phyloP scores from a whole-genome alignment of 2,113 vertebrate species.

The Pseudopodoces humilis region DNA sequence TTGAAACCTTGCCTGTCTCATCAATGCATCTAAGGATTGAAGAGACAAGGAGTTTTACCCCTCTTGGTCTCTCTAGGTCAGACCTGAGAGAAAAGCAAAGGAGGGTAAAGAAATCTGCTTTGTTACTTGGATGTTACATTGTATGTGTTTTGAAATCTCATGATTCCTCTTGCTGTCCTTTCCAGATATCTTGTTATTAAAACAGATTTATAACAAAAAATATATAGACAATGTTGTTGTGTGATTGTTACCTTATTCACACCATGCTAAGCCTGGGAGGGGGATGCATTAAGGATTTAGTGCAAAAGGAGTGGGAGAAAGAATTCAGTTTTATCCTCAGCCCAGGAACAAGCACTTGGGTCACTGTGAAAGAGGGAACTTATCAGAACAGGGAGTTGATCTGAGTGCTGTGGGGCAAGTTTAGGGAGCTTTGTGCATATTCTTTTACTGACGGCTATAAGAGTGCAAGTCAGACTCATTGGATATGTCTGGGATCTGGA shows the following conservation, averaged over 20 bases:
- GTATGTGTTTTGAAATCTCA: neutral
- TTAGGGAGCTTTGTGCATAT: neutral
- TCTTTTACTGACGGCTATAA: neutral
- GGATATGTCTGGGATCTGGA: neutral
- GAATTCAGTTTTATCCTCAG: neutral
- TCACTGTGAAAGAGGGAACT: neutral
- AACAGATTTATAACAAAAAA: neutral
- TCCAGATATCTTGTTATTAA: neutral
- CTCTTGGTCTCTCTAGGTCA: neutral
- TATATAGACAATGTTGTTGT: neutral
- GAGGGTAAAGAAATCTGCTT: neutral
- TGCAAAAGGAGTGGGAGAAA: neutral
- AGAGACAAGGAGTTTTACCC: neutral
- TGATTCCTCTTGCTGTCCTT: neutral
- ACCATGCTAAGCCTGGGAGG: neutral
- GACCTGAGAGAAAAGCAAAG: neutral
- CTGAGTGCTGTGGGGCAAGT: neutral
- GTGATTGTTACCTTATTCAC: neutral
- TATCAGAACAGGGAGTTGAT: neutral
- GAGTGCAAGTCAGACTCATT: neutral
- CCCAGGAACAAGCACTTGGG: neutral
- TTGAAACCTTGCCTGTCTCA: neutral
- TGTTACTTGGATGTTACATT: neutral
- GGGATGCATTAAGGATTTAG: neutral
- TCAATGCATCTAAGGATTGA: neutral